Base-by-base conservation (phyloP, 2,888 invertebrate genomes). In the Limenitis camilla region DNA sequence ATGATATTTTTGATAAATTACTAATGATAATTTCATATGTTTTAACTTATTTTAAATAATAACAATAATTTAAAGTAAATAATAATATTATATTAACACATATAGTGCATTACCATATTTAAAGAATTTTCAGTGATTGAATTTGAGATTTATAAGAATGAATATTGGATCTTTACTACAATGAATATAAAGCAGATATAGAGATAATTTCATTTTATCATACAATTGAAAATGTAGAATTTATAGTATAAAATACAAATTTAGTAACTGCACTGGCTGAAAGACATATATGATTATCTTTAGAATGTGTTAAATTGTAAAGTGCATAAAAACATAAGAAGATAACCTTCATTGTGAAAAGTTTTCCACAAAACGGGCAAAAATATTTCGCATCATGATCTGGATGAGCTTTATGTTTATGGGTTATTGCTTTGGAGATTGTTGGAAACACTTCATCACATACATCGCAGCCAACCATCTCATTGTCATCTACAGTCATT, bases 351-450 rank as follows among this genome's bases (percentile, higher is more conserved):
- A 92, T 78, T 7, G 92, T 91, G 70, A 92, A 92, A 49, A 91
- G 89, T 83, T 90, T 91, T 6, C 92, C 92, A 70, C 92, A 92
- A 79, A 89, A 89, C 29, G 89, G 88, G 57, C 92, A 92, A 71
- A 90, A 92, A 72, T 91, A 89, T 69, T 91, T 92, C 27, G 88
- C 82, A 41, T 89, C 88, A 66, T 89, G 89, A 56, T 90, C 88
- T 1, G 90, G 90, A 78, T 92, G 92, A 59, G 89, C 83, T 66
- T 89, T 90, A 69, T 91, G 91, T 72, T 91, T 91, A 78, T 92
- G 92, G 63, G 91, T 90, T 62, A 92, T 91, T 5, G 91, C 91
- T 56, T 89, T 89, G 1, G 91, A 90, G 65, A 90, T 89, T 1
- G 89, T 87, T 2, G 89, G 83, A 60, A 91, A 91, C 49, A 79